These are phyloP conservation scores for Pipa parva DNA, from an alignment of 2,113 vertebrate species.

Conservation along the genomic window DNA sequence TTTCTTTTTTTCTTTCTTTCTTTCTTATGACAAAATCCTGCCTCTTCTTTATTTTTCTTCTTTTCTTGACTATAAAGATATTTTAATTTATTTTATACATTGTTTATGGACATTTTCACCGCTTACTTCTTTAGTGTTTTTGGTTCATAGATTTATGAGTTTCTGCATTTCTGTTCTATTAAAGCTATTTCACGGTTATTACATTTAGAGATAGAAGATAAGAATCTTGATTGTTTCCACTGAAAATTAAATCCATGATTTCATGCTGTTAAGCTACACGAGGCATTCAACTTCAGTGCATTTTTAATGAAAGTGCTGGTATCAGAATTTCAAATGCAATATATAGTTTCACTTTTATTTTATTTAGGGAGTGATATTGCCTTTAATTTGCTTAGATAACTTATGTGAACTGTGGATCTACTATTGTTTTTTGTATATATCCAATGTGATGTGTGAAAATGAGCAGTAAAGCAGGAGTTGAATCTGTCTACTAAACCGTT, in stretches of 20 bases:
- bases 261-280: conserved; percentile 37
- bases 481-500: too few relatives aligned
- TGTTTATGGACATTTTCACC: conserved; percentile 24
- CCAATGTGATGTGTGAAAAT: too few relatives aligned
- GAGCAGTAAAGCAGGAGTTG: too few relatives aligned
- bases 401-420: not conserved
- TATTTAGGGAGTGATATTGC: too few relatives aligned
- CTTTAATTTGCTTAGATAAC: too few relatives aligned
- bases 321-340: conserved; percentile 29
- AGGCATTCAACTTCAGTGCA: conserved; percentile 30
- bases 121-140: conserved; percentile 35
- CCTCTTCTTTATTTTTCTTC: not conserved
- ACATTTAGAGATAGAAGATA: conserved; percentile 40
- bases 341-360: too few relatives aligned
- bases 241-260: conserved; percentile 42
- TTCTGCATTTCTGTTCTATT: conserved; percentile 38
- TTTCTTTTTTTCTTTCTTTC: too few relatives aligned
- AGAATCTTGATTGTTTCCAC: conserved; percentile 38
- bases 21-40: too few relatives aligned
- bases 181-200: conserved; percentile 44
- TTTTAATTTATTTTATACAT: conserved; percentile 21
- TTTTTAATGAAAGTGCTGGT: conserved; percentile 38
- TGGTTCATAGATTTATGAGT: conserved; percentile 39
- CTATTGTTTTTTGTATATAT: not conserved
- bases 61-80: not conserved